Percentiles rank a stretch among this genome's conserved stretches.
These are phyloP conservation scores for Magallana ariakensis DNA, from an alignment of 1,140 invertebrate genomes.

Conservation along the genomic window DNA sequence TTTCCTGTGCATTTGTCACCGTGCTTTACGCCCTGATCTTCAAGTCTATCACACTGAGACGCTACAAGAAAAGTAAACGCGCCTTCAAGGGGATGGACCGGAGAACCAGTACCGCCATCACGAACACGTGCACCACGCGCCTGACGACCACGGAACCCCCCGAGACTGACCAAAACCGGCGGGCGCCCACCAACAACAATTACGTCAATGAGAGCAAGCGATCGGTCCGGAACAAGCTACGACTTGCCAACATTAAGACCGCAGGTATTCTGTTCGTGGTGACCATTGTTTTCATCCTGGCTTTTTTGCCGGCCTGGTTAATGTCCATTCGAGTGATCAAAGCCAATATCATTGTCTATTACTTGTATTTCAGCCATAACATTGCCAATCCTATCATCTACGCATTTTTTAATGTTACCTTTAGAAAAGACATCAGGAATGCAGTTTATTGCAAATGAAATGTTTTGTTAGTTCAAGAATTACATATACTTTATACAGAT, in stretches of 20 bases:
- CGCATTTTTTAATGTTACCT: conserved; percentile 77
- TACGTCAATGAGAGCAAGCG: conserved; percentile 51
- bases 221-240: conserved; percentile 60
- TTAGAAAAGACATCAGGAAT: conserved; percentile 75
- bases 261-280: conserved; percentile 77
- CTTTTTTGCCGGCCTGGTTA: conserved; percentile 76
- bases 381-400: conserved; percentile 78
- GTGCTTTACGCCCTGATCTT: conserved; percentile 74
- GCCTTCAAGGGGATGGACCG: conserved; percentile 7
- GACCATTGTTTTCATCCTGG: conserved; percentile 75
- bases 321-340: conserved; percentile 71
- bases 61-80: conserved; percentile 44
- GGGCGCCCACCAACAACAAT: conserved; percentile 44
- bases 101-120: conserved; percentile 38
- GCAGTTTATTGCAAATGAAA: conserved; percentile 65
- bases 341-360: conserved; percentile 73
- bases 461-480: no score
- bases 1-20: conserved; percentile 68
- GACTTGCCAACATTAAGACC: conserved; percentile 75
- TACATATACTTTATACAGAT: no score
- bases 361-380: conserved; percentile 77
- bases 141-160: conserved; percentile 36
- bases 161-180: conserved; percentile 16
- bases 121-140: conserved; percentile 40
- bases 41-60: conserved; percentile 66